These are phyloP conservation scores for Gerris lacustris DNA, from an alignment of 2,888 invertebrate species.

Conservation along the genomic window DNA sequence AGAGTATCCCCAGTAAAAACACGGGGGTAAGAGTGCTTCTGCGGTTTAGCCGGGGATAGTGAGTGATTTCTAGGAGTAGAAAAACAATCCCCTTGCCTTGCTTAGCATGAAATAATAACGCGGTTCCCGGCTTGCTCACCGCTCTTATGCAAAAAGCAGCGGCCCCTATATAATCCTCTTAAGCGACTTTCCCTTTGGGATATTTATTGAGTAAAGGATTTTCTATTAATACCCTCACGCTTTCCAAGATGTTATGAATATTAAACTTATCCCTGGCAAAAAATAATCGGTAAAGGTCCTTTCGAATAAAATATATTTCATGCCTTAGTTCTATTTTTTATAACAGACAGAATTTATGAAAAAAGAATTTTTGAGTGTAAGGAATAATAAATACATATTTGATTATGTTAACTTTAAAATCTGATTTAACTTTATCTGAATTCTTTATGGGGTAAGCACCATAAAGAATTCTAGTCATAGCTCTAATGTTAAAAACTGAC, in stretches of 20 bases:
- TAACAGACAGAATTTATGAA: too few species aligned
- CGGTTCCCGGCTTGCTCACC: neutral
- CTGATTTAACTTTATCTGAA: too few species aligned
- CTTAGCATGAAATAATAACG: conserved; percentile 5
- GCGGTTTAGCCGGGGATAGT: neutral
- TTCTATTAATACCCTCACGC: conserved; percentile 5
- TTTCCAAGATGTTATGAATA: conserved; percentile 5
- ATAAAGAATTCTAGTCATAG: too few species aligned
- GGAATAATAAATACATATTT: too few species aligned
- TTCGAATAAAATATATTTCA: too few species aligned
- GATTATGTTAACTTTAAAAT: too few species aligned
- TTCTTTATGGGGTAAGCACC: too few species aligned
- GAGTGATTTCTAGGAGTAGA: neutral
- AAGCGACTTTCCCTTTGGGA: neutral
- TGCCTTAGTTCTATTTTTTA: too few species aligned
- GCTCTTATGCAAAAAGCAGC: neutral
- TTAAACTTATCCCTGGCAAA: neutral
- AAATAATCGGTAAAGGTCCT: neutral
- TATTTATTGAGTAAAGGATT: conserved; percentile 3
- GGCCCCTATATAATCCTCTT: neutral
- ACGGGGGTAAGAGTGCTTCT: neutral
- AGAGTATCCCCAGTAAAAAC: neutral
- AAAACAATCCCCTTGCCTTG: neutral
- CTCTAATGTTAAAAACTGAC: too few species aligned
- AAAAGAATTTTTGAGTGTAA: too few species aligned